Evolutionary conservation across 2,888 invertebrate genomes (phyloP).

Genomic region (Hirudinaria manillensis): DNA sequence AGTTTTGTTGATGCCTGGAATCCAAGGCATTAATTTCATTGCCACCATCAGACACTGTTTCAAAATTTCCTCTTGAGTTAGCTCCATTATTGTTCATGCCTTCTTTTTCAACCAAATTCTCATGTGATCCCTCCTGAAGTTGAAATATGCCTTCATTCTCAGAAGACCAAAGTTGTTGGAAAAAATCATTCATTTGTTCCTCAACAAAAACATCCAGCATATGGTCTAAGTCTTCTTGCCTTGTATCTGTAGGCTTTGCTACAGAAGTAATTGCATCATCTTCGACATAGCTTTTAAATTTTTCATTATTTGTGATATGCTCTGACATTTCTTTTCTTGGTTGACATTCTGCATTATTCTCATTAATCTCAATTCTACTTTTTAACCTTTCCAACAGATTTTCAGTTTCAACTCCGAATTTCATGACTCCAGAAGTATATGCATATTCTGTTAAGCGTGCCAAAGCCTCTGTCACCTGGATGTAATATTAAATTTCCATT

Average conservation of each 20-base stretch:
- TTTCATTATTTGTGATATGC: neutral
- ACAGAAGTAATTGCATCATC: constrained; percentile 1
- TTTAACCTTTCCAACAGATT: neutral
- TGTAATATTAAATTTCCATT: neutral
- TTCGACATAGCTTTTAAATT: neutral
- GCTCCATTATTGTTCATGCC: no score
- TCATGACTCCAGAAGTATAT: constrained; percentile 30
- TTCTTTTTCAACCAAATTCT: no score
- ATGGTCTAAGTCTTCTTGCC: constrained; percentile 3
- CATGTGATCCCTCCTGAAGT: no score
- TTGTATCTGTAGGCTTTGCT: neutral
- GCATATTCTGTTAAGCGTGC: constrained; percentile 30
- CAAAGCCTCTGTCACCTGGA: constrained; percentile 29
- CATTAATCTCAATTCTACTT: constrained; percentile 12
- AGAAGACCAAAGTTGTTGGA: constrained; percentile 15
- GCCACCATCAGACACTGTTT: no score
- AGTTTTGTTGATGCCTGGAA: no score
- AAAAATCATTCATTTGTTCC: constrained; percentile 12
- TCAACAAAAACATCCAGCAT: constrained; percentile 15
- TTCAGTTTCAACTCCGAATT: constrained; percentile 29
- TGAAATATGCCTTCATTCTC: no score
- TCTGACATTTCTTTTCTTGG: neutral
- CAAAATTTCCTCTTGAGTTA: no score
- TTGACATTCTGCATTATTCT: neutral
- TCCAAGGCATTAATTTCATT: no score